These are phyloP conservation scores for Drosophila littoralis DNA, from an alignment of 1,140 invertebrate genomes.

Conservation along the genomic window DNA sequence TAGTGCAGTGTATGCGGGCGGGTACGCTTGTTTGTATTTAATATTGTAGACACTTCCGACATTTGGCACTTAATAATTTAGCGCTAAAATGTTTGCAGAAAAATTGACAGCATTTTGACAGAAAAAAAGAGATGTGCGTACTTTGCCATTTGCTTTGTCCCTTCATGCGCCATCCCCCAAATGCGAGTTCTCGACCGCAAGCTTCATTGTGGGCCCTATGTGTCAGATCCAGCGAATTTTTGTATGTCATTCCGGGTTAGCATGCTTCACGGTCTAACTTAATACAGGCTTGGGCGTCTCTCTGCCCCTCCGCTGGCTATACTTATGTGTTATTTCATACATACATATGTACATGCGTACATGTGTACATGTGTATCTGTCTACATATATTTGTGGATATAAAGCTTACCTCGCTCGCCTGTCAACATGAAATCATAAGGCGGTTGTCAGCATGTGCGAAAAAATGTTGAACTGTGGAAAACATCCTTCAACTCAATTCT, in stretches of 20 bases:
- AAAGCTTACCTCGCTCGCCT: conserved; percentile 50
- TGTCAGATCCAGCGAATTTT: conserved; percentile 52
- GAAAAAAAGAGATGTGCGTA: conserved; percentile 19
- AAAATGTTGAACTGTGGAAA: conserved; percentile 53
- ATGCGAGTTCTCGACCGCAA: conserved; percentile 22
- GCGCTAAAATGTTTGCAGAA: conserved; percentile 52
- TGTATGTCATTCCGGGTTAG: conserved; percentile 50
- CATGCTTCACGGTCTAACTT: conserved; percentile 51
- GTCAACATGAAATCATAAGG: conserved; percentile 56
- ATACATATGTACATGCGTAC: no score
- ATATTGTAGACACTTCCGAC: conserved; percentile 48
- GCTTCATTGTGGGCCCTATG: conserved; percentile 43
- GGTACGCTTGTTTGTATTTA: conserved; percentile 13
- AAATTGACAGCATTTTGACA: conserved; percentile 61
- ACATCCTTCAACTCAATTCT: conserved; percentile 49
- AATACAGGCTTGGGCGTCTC: conserved; percentile 27
- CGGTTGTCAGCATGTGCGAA: conserved; percentile 46
- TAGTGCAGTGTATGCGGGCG: neutral
- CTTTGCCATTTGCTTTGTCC: conserved; percentile 22
- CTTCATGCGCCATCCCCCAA: conserved; percentile 1
- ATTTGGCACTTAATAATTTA: conserved; percentile 59
- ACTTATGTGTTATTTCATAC: neutral
- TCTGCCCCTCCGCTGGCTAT: conserved; percentile 11
- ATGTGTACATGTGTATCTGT: conserved; percentile 11
- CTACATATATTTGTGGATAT: conserved; percentile 27